A percentile compares a stretch with the other conserved stretches of the same genome.
These are phyloP conservation scores for Epinotia demarniana DNA, from an alignment of 2,888 invertebrate species.

Conservation along the genomic window DNA sequence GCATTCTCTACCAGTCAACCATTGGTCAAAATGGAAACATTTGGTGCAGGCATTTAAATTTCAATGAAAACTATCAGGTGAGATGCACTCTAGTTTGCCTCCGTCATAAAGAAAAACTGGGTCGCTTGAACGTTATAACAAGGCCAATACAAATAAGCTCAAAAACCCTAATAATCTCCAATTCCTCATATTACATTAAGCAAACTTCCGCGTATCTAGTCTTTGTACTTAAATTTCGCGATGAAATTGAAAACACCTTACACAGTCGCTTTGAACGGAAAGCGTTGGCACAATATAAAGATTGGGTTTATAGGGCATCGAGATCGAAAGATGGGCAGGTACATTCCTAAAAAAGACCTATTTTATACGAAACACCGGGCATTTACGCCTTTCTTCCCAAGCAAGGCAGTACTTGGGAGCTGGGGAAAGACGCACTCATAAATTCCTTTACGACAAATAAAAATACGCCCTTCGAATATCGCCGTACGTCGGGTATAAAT, in stretches of 20 bases:
- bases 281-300: conserved; percentile 75
- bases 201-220: conserved; percentile 64
- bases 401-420: conserved; percentile 10
- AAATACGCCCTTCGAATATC: conserved; percentile 66
- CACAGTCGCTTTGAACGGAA: conserved; percentile 58
- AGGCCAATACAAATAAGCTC: conserved; percentile 44
- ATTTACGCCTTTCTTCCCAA: conserved; percentile 10
- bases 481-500: conserved; percentile 68
- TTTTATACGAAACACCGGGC: conserved; percentile 45
- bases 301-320: conserved; percentile 72
- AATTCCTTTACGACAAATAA: conserved; percentile 80
- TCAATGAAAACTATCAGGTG: no score
- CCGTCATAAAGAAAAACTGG: not conserved
- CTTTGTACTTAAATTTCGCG: conserved; percentile 69
- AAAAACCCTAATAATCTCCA: conserved; percentile 71
- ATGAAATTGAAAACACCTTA: conserved; percentile 76
- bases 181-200: conserved; percentile 75
- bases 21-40: no score
- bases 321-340: conserved; percentile 44
- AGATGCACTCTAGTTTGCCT: not conserved
- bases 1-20: no score
- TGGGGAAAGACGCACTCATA: conserved; percentile 62
- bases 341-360: conserved; percentile 59
- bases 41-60: no score
- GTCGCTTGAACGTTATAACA: not conserved